Conservation (phyloP, 2,113 vertebrate species). For the Aptenodytes patagonicus region DNA sequence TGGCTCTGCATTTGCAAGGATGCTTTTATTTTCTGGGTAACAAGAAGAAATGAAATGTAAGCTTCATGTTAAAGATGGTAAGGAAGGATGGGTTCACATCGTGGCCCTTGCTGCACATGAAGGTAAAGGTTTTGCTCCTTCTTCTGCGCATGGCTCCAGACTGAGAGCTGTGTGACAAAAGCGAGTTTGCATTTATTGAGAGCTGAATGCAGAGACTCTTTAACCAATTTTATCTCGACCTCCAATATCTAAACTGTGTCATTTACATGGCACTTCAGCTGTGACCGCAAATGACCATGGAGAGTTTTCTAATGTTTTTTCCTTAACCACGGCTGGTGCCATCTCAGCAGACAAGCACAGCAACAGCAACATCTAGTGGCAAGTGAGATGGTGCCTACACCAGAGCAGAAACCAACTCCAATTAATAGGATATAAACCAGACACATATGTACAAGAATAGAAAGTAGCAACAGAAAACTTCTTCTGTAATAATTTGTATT, state of each 20-base stretch:
- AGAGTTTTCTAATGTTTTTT: neutral
- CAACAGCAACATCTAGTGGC: constrained; percentile 49
- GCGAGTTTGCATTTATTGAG: neutral
- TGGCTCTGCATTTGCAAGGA: neutral
- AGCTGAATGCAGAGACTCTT: neutral
- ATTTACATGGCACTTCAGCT: neutral
- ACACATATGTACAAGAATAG: neutral
- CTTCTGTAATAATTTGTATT: neutral
- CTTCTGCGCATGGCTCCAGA: rapidly evolving
- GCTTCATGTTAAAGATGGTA: rapidly evolving
- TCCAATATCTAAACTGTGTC: neutral
- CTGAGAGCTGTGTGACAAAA: neutral
- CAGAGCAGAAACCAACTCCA: neutral
- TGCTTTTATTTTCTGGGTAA: neutral
- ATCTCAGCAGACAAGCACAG: neutral
- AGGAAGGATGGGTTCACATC: rapidly evolving
- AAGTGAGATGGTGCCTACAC: neutral
- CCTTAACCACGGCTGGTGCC: rapidly evolving
- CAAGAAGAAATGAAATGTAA: neutral
- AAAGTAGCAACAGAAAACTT: neutral
- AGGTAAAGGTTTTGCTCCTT: neutral
- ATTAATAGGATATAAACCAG: rapidly evolving
- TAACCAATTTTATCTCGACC: neutral
- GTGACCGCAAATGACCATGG: rapidly evolving
- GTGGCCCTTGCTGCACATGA: rapidly evolving